phyloP scores from a whole-genome alignment of 2,113 vertebrate species.

The Neodontobutis hainanensis region DNA sequence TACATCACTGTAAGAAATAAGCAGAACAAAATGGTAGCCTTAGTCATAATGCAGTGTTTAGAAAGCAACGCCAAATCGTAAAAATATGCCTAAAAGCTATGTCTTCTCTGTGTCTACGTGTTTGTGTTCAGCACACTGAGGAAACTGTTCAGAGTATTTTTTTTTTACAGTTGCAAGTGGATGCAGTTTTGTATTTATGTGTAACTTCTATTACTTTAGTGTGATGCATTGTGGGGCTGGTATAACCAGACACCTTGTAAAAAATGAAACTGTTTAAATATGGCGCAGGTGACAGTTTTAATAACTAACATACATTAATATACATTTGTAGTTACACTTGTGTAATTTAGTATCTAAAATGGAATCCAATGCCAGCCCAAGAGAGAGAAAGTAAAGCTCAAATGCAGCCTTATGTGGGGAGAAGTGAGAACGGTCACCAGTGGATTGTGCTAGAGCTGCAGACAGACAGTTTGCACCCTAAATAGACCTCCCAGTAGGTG shows the following conservation, averaged over 20 bases:
- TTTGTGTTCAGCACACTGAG: constrained; percentile 11
- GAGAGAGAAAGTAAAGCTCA: constrained; percentile 37
- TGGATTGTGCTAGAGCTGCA: constrained; percentile 39
- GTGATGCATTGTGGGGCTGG: not conserved
- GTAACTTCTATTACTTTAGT: constrained; percentile 3
- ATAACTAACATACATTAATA: no score
- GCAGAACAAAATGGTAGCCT: not conserved
- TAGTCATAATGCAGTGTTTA: not conserved
- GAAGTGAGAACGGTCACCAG: constrained; percentile 45
- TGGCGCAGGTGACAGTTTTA: no score
- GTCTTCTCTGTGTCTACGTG: constrained; percentile 2
- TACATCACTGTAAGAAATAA: not conserved
- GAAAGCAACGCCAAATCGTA: constrained; percentile 8
- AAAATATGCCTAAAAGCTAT: constrained; percentile 2
- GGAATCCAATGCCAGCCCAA: constrained; percentile 31
- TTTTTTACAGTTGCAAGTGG: not conserved
- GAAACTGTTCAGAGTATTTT: not conserved
- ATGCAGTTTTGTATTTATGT: constrained; percentile 17
- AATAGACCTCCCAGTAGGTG: constrained; percentile 52
- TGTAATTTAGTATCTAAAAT: constrained; percentile 26
- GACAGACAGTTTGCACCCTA: constrained; percentile 42
- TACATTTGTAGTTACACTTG: no score
- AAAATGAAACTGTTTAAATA: no score
- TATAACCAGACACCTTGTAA: not conserved
- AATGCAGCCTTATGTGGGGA: constrained; percentile 54